phyloP scores from a whole-genome alignment of 2,888 invertebrate genomes.

The Chymomyza amoena region DNA sequence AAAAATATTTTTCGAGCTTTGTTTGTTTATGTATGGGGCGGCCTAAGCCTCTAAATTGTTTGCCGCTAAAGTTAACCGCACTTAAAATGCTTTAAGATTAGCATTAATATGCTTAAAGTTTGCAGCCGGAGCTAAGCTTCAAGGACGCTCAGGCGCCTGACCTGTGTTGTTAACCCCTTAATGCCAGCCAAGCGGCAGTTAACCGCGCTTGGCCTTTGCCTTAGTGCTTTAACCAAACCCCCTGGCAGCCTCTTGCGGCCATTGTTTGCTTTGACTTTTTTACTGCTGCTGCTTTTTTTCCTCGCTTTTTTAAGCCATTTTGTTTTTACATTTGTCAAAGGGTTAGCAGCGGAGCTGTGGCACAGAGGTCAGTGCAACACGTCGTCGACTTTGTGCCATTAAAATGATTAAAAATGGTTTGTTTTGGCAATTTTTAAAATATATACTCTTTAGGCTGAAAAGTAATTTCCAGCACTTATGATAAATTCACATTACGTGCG shows the following conservation, averaged over 20 bases:
- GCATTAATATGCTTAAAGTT: constrained; percentile 28
- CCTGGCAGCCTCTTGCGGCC: background rate
- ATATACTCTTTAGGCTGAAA: constrained; percentile 22
- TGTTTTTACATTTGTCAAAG: constrained; percentile 18
- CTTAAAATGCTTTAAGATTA: constrained; percentile 34
- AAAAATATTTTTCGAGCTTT: constrained; percentile 64
- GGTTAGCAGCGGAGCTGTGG: background rate
- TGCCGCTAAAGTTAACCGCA: constrained; percentile 19
- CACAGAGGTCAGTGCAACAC: constrained; percentile 29
- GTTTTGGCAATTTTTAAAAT: constrained; percentile 34
- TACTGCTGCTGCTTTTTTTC: background rate
- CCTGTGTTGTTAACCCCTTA: background rate
- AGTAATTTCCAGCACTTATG: constrained; percentile 31
- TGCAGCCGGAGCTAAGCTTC: background rate
- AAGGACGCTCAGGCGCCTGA: background rate
- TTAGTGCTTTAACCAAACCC: background rate
- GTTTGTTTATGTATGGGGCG: constrained; percentile 54
- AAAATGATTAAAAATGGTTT: constrained; percentile 45
- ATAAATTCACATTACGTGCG: constrained; percentile 65
- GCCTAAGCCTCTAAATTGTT: constrained; percentile 55
- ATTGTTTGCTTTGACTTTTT: background rate
- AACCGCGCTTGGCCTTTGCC: background rate
- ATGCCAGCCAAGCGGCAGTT: background rate
- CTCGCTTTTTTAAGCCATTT: background rate
- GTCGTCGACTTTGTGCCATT: constrained; percentile 39